These are phyloP conservation scores for Spodoptera exigua DNA, from an alignment of 2,888 invertebrate genomes.

Conservation along the genomic window DNA sequence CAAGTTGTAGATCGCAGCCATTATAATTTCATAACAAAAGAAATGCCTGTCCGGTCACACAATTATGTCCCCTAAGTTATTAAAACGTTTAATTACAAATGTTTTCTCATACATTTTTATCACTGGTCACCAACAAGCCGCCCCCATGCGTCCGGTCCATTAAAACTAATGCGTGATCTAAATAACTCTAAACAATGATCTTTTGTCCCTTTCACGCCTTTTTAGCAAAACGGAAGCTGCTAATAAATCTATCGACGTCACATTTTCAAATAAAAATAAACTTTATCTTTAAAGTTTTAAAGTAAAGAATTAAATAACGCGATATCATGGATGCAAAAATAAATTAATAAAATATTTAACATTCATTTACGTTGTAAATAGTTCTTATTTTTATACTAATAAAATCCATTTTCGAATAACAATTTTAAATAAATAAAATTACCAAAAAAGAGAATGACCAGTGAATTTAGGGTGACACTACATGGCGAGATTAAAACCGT, in stretches of 20 bases:
- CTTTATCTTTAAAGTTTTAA: rapidly evolving
- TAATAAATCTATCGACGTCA: conserved; percentile 40
- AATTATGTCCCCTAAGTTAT: conserved; percentile 12
- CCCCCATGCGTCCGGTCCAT: conserved; percentile 78
- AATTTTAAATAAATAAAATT: conserved; percentile 10
- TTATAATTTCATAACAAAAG: no score
- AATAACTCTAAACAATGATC: conserved; percentile 71
- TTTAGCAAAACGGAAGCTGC: conserved; percentile 69
- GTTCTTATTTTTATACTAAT: conserved; percentile 4
- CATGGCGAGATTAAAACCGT: conserved; percentile 40
- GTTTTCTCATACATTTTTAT: conserved; percentile 67
- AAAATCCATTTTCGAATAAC: conserved; percentile 12
- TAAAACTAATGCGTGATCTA: conserved; percentile 74
- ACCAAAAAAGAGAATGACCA: conserved; percentile 24
- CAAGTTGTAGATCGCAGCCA: no score
- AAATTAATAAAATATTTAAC: conserved; percentile 16
- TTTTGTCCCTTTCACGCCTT: conserved; percentile 68
- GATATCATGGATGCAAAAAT: conserved; percentile 1
- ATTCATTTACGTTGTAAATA: background rate
- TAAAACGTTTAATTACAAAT: conserved; percentile 51
- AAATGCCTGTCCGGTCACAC: no score
- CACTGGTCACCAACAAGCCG: conserved; percentile 75
- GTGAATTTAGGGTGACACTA: conserved; percentile 32
- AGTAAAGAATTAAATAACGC: conserved; percentile 5
- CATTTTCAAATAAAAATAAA: conserved; percentile 20